Evolutionary conservation across 2,888 invertebrate genomes (phyloP).

Genomic region (Galerucella calmariensis): DNA sequence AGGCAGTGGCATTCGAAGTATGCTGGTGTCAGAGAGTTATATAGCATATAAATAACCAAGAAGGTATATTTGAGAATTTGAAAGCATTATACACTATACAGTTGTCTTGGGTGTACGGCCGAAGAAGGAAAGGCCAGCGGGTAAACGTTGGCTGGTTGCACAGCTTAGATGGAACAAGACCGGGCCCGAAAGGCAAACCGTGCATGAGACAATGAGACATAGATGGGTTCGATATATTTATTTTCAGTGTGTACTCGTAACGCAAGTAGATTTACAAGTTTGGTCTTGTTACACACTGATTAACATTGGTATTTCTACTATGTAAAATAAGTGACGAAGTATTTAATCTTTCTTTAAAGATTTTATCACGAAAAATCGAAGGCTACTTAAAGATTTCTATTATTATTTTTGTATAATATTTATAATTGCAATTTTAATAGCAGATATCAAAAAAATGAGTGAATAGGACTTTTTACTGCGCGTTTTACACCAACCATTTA

Average conservation of each 20-base stretch:
- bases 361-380: not conserved
- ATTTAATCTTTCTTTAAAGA: slow-evolving; percentile 15
- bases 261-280: slow-evolving; percentile 35
- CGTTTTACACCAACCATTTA: no score
- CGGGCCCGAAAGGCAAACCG: slow-evolving; percentile 40
- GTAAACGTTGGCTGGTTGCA: slow-evolving; percentile 18
- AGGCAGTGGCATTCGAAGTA: slow-evolving; percentile 29
- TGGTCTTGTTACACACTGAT: slow-evolving; percentile 45
- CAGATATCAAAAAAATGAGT: no score
- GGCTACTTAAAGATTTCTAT: not conserved
- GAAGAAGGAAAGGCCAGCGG: slow-evolving; percentile 32
- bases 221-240: slow-evolving; percentile 45
- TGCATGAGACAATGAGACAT: slow-evolving; percentile 45
- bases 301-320: slow-evolving; percentile 41
- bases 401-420: no score
- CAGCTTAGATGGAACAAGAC: slow-evolving; percentile 23
- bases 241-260: slow-evolving; percentile 32
- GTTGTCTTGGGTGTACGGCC: slow-evolving; percentile 30
- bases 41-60: slow-evolving; percentile 46
- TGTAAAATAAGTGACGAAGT: slow-evolving; percentile 29
- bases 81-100: slow-evolving; percentile 47
- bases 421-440: no score
- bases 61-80: slow-evolving; percentile 51
- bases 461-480: no score
- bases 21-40: slow-evolving; percentile 50